Conservation (phyloP, 2,113 vertebrate genomes). For the Daboia siamensis region DNA sequence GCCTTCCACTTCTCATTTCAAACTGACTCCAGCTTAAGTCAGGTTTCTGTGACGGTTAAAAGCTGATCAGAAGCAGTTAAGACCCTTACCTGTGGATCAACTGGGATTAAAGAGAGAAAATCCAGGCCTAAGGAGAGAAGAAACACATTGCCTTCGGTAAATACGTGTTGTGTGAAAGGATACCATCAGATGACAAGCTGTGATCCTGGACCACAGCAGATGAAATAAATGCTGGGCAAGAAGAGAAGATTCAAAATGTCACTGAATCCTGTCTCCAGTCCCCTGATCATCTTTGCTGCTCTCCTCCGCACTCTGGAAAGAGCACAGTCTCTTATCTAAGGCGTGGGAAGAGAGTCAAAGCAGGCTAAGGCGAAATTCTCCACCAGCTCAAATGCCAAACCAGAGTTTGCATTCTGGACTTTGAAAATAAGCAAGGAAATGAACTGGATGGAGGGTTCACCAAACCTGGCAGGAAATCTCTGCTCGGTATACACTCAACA, state of each 20-base stretch:
- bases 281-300: no score
- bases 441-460: background rate
- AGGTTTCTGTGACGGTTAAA: background rate
- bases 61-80: constrained; percentile 49
- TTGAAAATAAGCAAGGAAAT: background rate
- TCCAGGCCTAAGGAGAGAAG: constrained; percentile 83
- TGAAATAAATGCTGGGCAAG: background rate
- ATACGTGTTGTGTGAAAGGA: background rate
- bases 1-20: background rate
- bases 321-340: no score
- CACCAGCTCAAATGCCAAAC: background rate
- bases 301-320: no score
- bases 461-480: background rate
- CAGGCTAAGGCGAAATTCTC: background rate
- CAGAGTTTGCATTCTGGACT: background rate
- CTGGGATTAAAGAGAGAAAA: constrained; percentile 93
- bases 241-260: background rate
- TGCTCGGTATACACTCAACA: background rate
- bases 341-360: background rate
- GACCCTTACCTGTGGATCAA: constrained; percentile 89
- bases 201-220: no score
- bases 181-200: background rate
- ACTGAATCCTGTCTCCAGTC: no score
- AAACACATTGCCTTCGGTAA: constrained; percentile 11
- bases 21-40: background rate